phyloP scores from a whole-genome alignment of 92 coral and sea anemone species.

The Hydrozoanthus gracilis region DNA sequence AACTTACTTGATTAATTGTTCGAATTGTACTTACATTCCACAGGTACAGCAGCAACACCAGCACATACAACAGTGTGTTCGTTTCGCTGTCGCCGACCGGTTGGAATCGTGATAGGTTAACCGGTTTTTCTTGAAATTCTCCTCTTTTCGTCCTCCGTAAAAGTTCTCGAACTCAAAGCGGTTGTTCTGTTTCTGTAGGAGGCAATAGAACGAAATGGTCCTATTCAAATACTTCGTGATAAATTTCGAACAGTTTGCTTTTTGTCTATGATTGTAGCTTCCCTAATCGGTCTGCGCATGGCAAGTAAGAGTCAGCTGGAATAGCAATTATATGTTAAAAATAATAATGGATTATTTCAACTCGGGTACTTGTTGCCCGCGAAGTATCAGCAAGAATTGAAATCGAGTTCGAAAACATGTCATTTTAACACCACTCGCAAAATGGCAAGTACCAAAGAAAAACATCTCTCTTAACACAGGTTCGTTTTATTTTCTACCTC shows the following conservation, averaged over 20 bases:
- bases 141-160: conserved; percentile 43
- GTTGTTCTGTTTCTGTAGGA: conserved; percentile 40
- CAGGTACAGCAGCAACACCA: conserved; percentile 89
- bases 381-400: background rate
- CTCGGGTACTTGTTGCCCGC: background rate
- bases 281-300: conserved; percentile 43
- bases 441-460: too few relatives aligned
- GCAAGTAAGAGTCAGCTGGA: conserved; percentile 8
- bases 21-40: conserved; percentile 42
- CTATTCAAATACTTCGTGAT: conserved; percentile 2
- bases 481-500: too few relatives aligned
- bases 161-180: conserved; percentile 45
- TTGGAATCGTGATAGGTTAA: conserved; percentile 48
- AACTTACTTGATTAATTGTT: background rate
- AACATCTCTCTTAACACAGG: too few relatives aligned
- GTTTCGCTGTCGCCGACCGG: conserved; percentile 59
- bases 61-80: conserved; percentile 78
- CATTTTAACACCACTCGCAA: too few relatives aligned
- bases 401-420: background rate
- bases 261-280: conserved; percentile 29
- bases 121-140: conserved; percentile 29
- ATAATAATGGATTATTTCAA: background rate
- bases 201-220: conserved; percentile 9
- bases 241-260: conserved; percentile 21
- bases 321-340: background rate